Evolutionary conservation across 2,797 vertebrate species (phyloP), one percentile per base, ranked within the genome.

Genomic region (Cossypha heuglini): DNA sequence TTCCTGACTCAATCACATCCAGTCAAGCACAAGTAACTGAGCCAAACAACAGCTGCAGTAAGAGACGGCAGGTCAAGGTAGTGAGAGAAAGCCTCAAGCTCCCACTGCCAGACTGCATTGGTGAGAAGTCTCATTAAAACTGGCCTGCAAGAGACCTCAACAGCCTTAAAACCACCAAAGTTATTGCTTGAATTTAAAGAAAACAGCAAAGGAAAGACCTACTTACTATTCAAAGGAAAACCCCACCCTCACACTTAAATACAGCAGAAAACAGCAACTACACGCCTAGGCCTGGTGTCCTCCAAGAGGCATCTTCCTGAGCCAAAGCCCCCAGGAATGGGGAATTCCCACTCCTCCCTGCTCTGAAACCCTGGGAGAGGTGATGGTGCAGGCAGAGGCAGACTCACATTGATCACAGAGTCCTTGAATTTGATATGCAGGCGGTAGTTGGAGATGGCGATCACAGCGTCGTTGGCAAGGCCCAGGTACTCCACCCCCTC

Each of bases 351-450:
- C 5, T 2, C 22, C 4, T 35, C 10, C 45, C 29, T 3, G 8
- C 26, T 20, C 51, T 6, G 1, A 85, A 72, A 43, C 7, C 52
- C n/a, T 24, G 37, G 1, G 1, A 59, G 59, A 64, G 38, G 8
- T 12, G 37, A 22, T 3, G 20, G 38, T 19, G 54, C 49, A 63
- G 62, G 55, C 9, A 35, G 54, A 43, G 48, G 57, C 35, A 51
- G 48, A 98, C 99, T 99, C 97, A 99, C 99, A 76, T 99, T 99
- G 98, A 99, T 98, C 96, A 99, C 98, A 22, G 99, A 99, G 96
- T 99, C 99, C 97, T 99, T 99, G 97, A 99, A 99, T 95, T 99
- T 99, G 97, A 99, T 99, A 96, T 99, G 99, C 90, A 99, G 98
- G 95, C 99, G 98, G 98, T 99, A 99, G 98, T 99, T 99, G 63